Evolutionary conservation across 2,113 vertebrate genomes (phyloP).

Genomic region (Mastomys coucha): DNA sequence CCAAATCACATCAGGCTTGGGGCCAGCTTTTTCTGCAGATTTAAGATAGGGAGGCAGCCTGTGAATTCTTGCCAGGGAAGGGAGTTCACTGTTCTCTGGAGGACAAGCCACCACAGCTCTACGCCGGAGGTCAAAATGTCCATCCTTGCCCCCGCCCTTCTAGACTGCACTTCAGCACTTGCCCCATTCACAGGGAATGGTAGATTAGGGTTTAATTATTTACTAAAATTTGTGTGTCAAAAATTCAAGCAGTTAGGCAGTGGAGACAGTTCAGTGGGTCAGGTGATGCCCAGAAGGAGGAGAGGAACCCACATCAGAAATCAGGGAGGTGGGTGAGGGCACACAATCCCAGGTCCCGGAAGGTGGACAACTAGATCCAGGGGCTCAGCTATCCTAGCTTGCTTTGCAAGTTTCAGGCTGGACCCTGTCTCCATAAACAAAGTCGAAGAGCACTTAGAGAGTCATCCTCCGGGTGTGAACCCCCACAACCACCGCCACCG

Average conservation of each 20-base stretch:
- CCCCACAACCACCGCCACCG: too few species aligned
- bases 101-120: background rate
- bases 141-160: background rate
- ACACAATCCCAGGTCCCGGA: too few species aligned
- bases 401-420: background rate
- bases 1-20: constrained; percentile 2
- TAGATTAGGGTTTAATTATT: constrained; percentile 32
- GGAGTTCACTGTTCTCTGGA: background rate
- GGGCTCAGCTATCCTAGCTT: too few species aligned
- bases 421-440: background rate
- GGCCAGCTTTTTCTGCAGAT: constrained; percentile 2
- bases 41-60: background rate
- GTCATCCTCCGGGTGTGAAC: background rate
- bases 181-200: background rate
- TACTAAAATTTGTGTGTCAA: constrained; percentile 29
- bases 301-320: background rate
- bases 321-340: too few species aligned
- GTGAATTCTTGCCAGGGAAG: background rate
- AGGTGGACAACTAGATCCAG: background rate
- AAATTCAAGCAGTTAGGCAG: background rate
- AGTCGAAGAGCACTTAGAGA: background rate
- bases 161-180: background rate
- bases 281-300: background rate
- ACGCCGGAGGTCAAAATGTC: background rate
- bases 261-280: background rate